These are phyloP conservation scores for Zoanthus gigantus DNA, from an alignment of 92 coral and sea anemone genomes.

Conservation along the genomic window DNA sequence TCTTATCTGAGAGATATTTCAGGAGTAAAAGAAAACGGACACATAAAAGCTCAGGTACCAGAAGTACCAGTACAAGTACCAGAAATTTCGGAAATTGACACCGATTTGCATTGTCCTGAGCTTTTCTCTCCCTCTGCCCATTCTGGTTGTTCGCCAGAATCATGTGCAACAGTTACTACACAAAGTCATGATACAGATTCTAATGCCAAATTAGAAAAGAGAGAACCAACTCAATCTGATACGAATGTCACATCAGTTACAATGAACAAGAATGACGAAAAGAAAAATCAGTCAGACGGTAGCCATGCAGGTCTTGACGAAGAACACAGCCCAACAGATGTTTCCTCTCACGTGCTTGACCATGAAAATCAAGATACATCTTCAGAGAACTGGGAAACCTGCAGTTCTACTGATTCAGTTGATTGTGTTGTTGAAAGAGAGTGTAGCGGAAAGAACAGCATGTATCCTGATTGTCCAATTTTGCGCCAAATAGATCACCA, in stretches of 20 bases:
- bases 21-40: conserved; percentile 55
- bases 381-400: conserved; percentile 63
- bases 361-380: conserved; percentile 52
- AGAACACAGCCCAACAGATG: conserved; percentile 58
- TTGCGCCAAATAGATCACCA: conserved; percentile 63
- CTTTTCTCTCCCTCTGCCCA: conserved; percentile 49
- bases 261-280: conserved; percentile 57
- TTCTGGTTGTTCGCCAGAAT: conserved; percentile 50
- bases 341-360: conserved; percentile 52
- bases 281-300: conserved; percentile 53
- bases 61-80: not conserved
- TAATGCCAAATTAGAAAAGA: conserved; percentile 45
- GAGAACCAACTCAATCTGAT: conserved; percentile 52
- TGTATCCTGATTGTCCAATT: conserved; percentile 61
- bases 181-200: conserved; percentile 52
- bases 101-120: conserved; percentile 53
- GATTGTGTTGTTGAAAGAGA: conserved; percentile 57
- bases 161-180: conserved; percentile 49
- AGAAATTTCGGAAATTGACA: conserved; percentile 31
- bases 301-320: conserved; percentile 59
- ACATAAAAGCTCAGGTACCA: conserved; percentile 40
- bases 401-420: conserved; percentile 60
- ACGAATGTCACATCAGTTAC: conserved; percentile 51
- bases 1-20: conserved; percentile 51
- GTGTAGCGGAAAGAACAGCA: conserved; percentile 56